Conservation (phyloP, 2,888 invertebrate genomes). For the Nebria brevicollis region DNA sequence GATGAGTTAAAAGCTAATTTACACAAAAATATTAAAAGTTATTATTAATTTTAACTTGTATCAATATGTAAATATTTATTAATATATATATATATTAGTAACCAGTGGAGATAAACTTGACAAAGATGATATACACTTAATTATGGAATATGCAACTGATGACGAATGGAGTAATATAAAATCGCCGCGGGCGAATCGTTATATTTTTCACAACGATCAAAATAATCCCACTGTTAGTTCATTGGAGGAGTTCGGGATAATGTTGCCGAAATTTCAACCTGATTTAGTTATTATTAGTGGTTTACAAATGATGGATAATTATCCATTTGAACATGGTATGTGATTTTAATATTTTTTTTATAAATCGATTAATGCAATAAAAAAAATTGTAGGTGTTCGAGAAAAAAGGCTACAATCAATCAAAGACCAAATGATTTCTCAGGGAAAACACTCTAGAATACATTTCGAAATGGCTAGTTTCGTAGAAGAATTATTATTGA, state of each 20-base stretch:
- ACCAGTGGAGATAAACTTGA: constrained; percentile 72
- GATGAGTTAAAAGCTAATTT: constrained; percentile 54
- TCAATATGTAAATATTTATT: background rate
- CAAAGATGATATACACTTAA: constrained; percentile 82
- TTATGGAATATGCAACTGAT: constrained; percentile 82
- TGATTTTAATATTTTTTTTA: background rate
- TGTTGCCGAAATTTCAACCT: constrained; percentile 72
- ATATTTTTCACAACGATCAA: constrained; percentile 84
- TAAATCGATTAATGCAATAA: constrained; percentile 9
- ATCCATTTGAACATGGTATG: constrained; percentile 72
- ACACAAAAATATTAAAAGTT: constrained; percentile 38
- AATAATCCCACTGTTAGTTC: constrained; percentile 81
- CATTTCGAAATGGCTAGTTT: constrained; percentile 92
- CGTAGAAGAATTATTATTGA: constrained; percentile 75
- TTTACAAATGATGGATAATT: constrained; percentile 90
- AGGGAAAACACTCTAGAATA: constrained; percentile 70
- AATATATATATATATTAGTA: constrained; percentile 8
- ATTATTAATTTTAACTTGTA: background rate
- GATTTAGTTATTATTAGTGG: constrained; percentile 83
- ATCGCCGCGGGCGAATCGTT: constrained; percentile 83
- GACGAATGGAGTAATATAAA: constrained; percentile 79
- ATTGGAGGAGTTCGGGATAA: constrained; percentile 74
- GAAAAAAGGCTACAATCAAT: constrained; percentile 72
- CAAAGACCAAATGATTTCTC: constrained; percentile 72
- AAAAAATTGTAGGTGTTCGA: constrained; percentile 67